phyloP scores from a whole-genome alignment of 1,140 invertebrate genomes.

The Condylostylus longicornis region DNA sequence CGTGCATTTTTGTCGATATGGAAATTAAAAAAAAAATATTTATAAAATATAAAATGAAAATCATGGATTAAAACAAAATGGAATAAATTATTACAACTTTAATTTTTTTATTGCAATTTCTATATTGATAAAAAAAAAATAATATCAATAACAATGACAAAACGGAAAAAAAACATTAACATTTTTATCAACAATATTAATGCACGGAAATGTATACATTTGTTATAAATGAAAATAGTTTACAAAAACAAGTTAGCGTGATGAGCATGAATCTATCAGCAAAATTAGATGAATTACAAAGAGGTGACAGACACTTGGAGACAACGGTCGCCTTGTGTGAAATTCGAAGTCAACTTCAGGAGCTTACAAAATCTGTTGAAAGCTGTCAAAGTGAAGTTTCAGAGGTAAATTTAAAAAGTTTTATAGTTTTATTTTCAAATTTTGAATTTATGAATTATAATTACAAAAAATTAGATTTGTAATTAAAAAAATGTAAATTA shows the following conservation, averaged over 20 bases:
- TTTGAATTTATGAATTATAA: background rate
- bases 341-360: conserved; percentile 77
- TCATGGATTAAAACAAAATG: no score
- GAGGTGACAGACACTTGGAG: conserved; percentile 71
- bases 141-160: no score
- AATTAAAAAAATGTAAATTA: background rate
- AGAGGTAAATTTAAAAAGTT: conserved; percentile 35
- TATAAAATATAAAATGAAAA: no score
- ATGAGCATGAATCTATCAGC: conserved; percentile 88
- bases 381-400: conserved; percentile 84
- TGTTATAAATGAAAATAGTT: conserved; percentile 39
- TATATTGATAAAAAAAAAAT: no score
- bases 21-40: no score
- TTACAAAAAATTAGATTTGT: background rate
- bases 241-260: conserved; percentile 89
- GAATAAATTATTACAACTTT: no score
- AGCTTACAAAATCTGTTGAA: conserved; percentile 82
- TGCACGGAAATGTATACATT: conserved; percentile 8
- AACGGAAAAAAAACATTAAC: no score
- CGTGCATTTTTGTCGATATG: no score
- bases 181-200: no score
- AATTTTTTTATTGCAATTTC: no score
- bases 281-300: conserved; percentile 80
- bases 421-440: background rate
- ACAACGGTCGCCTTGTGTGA: conserved; percentile 78